Percentiles rank a stretch among this genome's conserved stretches.
Conservation (phyloP, 2,113 vertebrate species). For the Chaetorhynchus papuensis region DNA sequence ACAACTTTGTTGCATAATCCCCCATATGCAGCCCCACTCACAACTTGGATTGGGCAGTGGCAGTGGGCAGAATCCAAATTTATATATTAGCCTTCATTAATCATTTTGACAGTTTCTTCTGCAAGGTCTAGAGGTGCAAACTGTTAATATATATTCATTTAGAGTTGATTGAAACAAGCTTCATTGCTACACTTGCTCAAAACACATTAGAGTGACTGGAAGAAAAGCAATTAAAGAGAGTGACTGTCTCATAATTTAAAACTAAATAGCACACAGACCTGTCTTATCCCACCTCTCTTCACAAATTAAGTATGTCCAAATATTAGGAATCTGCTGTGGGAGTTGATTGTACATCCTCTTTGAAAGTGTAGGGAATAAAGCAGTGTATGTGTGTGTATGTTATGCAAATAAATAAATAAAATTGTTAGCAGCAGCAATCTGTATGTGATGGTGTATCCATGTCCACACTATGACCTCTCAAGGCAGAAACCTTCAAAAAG, state of each 20-base stretch:
- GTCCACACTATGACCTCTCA: neutral
- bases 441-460: fast-evolving
- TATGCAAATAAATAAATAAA: neutral
- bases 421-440: neutral
- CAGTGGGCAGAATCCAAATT: neutral
- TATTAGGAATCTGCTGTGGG: neutral
- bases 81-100: neutral
- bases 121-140: neutral
- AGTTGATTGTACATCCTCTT: neutral
- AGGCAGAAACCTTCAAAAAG: neutral
- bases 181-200: neutral
- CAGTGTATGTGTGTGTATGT: fast-evolving
- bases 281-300: neutral
- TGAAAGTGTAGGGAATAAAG: neutral
- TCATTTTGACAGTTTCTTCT: neutral
- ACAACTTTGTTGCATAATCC: neutral
- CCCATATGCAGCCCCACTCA: neutral
- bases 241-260: neutral
- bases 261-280: neutral
- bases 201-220: neutral
- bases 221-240: neutral
- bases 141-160: neutral
- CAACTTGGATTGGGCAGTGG: neutral
- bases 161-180: neutral
- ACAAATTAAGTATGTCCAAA: neutral